Evolutionary conservation across 2,113 vertebrate genomes (phyloP).

Genomic region (Vulpes lagopus): DNA sequence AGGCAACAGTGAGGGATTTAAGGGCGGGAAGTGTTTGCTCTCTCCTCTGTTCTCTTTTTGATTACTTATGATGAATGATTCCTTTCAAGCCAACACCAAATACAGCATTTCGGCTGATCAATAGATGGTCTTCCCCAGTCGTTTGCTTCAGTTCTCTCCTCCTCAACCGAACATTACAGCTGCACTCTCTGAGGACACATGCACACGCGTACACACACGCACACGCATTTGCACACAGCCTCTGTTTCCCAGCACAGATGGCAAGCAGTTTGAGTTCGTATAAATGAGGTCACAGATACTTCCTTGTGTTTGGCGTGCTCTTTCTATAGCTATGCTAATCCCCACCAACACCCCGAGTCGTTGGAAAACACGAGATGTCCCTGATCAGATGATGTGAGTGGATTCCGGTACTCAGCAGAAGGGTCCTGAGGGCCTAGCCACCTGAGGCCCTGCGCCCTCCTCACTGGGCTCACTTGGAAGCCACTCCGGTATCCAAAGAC

Average conservation of each 20-base stretch:
- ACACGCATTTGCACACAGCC: not conserved
- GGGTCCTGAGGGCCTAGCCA: not conserved
- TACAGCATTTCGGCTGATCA: constrained; percentile 16
- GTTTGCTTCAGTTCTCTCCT: constrained; percentile 37
- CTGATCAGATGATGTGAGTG: not conserved
- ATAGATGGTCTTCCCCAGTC: constrained; percentile 29
- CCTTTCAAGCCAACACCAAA: constrained; percentile 48
- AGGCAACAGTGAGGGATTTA: constrained; percentile 35
- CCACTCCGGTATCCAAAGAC: not conserved
- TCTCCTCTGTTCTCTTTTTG: constrained; percentile 57
- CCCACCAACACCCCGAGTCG: not conserved
- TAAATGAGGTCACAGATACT: constrained; percentile 65
- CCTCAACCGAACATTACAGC: not conserved
- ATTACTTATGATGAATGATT: constrained; percentile 52
- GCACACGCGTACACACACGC: too few species aligned
- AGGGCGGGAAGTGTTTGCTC: constrained; percentile 34
- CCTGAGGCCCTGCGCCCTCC: not conserved
- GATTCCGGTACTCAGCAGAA: not conserved
- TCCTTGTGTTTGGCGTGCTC: not conserved
- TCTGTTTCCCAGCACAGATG: constrained; percentile 64
- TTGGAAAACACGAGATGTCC: constrained; percentile 20
- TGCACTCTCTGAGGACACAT: not conserved
- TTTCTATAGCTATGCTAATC: not conserved
- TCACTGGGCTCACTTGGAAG: not conserved
- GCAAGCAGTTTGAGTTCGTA: constrained; percentile 54